Evolutionary conservation across 2,113 vertebrate genomes (phyloP), one percentile per base, ranked within the genome.

Genomic region (Melanotaenia duboulayi): DNA sequence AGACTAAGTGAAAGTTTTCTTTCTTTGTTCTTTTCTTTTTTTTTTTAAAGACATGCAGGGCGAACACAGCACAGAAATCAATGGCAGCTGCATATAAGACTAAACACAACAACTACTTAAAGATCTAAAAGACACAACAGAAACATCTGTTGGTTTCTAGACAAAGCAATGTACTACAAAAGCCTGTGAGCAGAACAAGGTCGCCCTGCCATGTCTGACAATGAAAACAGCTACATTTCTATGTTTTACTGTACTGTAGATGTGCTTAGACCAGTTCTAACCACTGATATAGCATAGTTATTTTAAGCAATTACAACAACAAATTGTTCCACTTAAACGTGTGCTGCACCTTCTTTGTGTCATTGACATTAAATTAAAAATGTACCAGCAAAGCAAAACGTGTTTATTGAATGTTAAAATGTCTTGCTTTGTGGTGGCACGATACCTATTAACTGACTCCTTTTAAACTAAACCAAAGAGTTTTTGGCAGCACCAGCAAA

Each of bases 61-160:
- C 10, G 23, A 4, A 35, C 40, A 39, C 19, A 48, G 51, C 58
- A 28, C 23, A 77, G 50, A 71, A 74, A 73, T 37, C 28, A 61
- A 35, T 40, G 61, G 74, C 89, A 90, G 90, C 89, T 89, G 86
- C 44, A 52, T 51, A 19, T 58, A 66, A 81, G 84, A 83, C 84
- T 64, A 87, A 85, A 82, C 77, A 86, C 81, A 83, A 89, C 77
- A 89, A 76, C 66, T 83, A 80, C 83, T 89, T 87, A 42, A 79
- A 83, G 77, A 69, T 81, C 68, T 52, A 55, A 85, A 20, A 80
- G 78, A 83, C 89, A 81, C 79, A 87, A 80, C 78, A 83, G 77
- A 74, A 86, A 78, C 89, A 87, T 87, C 81, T 86, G 90, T 71
- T 55, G 44, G 51, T 60, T 70, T 79, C 73, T 39, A 82, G 89